These are phyloP conservation scores for Melanotaenia maccullochi DNA, from an alignment of 2,797 vertebrate species.

Conservation along the genomic window DNA sequence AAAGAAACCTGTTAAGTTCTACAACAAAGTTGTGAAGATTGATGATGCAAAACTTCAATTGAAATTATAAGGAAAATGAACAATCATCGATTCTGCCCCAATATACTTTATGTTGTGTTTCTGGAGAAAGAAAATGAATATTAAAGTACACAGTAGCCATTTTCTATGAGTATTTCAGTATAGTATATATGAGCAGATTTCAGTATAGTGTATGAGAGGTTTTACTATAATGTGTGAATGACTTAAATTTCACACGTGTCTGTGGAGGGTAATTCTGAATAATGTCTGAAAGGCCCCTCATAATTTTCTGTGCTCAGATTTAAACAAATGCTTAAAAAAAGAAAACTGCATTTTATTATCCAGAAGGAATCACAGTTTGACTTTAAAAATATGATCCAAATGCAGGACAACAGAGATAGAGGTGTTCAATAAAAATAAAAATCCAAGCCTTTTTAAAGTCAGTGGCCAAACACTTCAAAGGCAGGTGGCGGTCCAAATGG, in stretches of 20 bases:
- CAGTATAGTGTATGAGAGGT: too few relatives aligned
- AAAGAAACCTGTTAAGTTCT: neutral
- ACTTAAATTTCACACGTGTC: too few relatives aligned
- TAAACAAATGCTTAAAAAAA: neutral
- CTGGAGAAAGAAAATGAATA: neutral
- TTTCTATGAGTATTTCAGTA: too few relatives aligned
- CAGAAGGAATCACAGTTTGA: neutral
- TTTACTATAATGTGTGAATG: too few relatives aligned
- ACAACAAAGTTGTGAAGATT: neutral
- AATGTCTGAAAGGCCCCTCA: too few relatives aligned
- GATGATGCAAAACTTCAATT: constrained; percentile 10
- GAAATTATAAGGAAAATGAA: neutral
- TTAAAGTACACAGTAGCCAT: neutral
- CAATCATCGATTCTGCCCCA: neutral
- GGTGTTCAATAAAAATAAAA: neutral
- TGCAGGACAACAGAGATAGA: neutral
- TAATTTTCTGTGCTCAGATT: neutral
- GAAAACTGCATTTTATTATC: neutral
- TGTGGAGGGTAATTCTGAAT: too few relatives aligned
- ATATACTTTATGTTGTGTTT: neutral
- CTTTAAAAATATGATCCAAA: neutral
- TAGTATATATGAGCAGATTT: too few relatives aligned
- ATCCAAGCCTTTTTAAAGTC: neutral
- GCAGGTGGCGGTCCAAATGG: neutral
- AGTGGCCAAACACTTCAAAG: neutral